These are phyloP conservation scores for Lycocorax pyrrhopterus DNA, from an alignment of 2,113 vertebrate species.

Conservation along the genomic window DNA sequence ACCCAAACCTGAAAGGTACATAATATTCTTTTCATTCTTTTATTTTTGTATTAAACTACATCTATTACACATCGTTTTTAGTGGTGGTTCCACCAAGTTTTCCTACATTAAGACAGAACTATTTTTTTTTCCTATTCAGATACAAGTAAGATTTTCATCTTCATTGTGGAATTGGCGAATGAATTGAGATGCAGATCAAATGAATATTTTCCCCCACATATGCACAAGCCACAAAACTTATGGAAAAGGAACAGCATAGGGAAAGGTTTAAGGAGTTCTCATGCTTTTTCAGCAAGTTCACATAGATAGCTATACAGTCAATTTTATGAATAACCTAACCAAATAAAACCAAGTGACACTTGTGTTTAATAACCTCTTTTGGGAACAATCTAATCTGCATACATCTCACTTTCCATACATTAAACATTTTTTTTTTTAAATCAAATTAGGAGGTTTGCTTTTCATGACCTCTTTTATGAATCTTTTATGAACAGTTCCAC, in stretches of 20 bases:
- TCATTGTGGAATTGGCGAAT: neutral
- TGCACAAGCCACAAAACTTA: neutral
- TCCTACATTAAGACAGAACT: neutral
- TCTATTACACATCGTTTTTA: neutral
- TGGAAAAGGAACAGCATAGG: neutral
- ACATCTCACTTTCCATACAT: neutral
- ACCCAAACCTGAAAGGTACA: neutral
- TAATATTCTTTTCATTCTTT: neutral
- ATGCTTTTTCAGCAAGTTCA: neutral
- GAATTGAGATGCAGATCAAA: neutral
- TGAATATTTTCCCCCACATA: neutral
- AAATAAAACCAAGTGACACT: neutral
- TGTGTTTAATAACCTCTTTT: neutral
- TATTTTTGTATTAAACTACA: neutral
- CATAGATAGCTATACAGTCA: neutral
- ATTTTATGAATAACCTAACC: neutral
- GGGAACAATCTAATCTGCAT: neutral
- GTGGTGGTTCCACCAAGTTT: neutral
- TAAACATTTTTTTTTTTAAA: neutral
- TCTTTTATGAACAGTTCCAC: neutral
- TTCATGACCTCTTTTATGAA: neutral
- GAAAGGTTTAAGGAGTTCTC: neutral
- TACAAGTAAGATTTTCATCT: neutral
- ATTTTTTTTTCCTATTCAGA: neutral
- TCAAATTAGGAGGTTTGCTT: neutral